A percentile compares a stretch with the other conserved stretches of the same genome.
Evolutionary conservation across 2,113 vertebrate species (phyloP).

Genomic region (Poeciliopsis occidentalis): DNA sequence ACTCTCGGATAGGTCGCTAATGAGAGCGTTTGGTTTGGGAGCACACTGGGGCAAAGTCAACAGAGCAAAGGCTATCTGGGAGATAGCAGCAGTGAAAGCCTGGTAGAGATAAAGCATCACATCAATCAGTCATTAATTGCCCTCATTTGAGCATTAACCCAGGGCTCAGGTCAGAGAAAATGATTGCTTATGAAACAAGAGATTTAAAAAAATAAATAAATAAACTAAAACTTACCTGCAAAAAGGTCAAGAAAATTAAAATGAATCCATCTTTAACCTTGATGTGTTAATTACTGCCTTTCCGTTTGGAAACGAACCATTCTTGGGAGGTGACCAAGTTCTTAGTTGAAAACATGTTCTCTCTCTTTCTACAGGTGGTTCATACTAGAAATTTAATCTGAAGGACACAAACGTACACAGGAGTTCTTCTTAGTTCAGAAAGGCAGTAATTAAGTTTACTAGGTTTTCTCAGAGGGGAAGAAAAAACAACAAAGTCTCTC

Average conservation of each 20-base stretch:
- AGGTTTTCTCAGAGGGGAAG: slow-evolving; percentile 30
- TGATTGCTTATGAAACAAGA: slow-evolving; percentile 56
- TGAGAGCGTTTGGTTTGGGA: slow-evolving; percentile 45
- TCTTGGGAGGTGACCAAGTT: slow-evolving; percentile 55
- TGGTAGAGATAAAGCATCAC: slow-evolving; percentile 59
- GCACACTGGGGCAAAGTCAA: slow-evolving; percentile 64
- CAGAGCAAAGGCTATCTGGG: slow-evolving; percentile 59
- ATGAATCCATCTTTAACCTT: slow-evolving; percentile 42
- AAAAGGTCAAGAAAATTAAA: background rate
- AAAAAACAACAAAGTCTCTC: slow-evolving; percentile 23
- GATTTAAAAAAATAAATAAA: slow-evolving; percentile 4
- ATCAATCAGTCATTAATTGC: slow-evolving; percentile 63
- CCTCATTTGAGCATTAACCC: slow-evolving; percentile 62
- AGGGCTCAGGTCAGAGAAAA: slow-evolving; percentile 56
- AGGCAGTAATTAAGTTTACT: slow-evolving; percentile 51
- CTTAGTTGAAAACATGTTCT: slow-evolving; percentile 32
- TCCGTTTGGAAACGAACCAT: slow-evolving; percentile 62
- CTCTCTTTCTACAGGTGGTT: background rate
- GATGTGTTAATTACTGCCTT: slow-evolving; percentile 65
- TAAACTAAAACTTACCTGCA: slow-evolving; percentile 38
- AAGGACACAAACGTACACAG: slow-evolving; percentile 25
- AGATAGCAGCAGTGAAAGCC: slow-evolving; percentile 43
- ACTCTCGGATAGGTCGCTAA: slow-evolving; percentile 64
- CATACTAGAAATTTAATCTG: background rate
- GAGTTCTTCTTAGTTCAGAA: slow-evolving; percentile 6